These are phyloP conservation scores for Tragopan temminckii DNA, from an alignment of 2,797 vertebrate genomes.

Conservation along the genomic window DNA sequence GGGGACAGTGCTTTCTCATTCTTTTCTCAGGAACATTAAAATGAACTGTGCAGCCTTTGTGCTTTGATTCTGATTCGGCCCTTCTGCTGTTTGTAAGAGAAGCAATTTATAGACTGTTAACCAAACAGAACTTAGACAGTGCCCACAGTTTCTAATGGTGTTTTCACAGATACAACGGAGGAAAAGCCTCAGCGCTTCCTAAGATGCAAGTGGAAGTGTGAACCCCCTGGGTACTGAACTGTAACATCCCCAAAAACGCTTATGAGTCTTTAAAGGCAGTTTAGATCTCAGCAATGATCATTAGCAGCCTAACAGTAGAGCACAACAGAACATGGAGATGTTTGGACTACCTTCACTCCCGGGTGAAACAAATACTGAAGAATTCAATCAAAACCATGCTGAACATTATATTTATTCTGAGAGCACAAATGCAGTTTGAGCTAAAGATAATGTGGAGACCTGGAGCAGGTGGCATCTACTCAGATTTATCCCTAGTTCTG, in stretches of 20 bases:
- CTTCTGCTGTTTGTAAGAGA: not conserved
- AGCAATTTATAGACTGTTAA: not conserved
- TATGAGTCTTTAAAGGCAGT: not conserved
- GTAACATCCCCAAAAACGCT: fast-evolving
- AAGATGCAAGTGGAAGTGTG: not conserved
- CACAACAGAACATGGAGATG: fast-evolving
- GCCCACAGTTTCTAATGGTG: not conserved
- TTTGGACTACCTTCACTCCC: not conserved
- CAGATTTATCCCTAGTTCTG: not conserved
- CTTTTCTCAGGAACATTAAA: not conserved
- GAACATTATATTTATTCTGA: fast-evolving
- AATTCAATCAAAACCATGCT: not conserved
- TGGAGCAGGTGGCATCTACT: fast-evolving
- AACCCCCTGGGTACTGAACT: fast-evolving
- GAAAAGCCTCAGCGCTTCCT: not conserved
- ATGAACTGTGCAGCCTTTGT: fast-evolving
- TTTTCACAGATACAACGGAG: not conserved
- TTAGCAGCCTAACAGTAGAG: not conserved
- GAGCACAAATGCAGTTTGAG: not conserved
- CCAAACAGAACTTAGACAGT: not conserved
- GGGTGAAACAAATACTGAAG: not conserved
- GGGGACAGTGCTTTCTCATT: not conserved
- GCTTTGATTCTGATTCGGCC: not conserved
- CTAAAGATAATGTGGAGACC: not conserved
- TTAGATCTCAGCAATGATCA: not conserved